Conservation (phyloP, 2,888 invertebrate species). For the Parnassius smintheus region DNA sequence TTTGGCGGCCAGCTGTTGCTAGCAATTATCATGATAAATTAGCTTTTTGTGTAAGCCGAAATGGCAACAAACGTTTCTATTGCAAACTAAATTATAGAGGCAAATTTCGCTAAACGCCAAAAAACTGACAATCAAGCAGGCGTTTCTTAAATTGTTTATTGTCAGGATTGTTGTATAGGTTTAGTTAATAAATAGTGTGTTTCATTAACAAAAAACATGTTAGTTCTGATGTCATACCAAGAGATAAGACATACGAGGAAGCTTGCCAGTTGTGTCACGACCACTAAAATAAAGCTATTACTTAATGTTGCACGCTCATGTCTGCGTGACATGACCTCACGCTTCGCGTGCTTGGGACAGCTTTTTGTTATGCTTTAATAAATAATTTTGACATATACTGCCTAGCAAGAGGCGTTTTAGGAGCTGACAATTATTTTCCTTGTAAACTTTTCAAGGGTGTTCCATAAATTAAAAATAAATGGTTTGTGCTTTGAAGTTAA, state of each 20-base stretch:
- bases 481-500: too few relatives aligned
- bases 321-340: constrained; percentile 48
- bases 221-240: constrained; percentile 47
- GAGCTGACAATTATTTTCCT: constrained; percentile 15
- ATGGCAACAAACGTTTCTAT: constrained; percentile 31
- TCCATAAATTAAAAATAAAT: not conserved
- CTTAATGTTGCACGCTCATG: constrained; percentile 41
- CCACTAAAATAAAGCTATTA: constrained; percentile 50
- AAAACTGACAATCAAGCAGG: not conserved
- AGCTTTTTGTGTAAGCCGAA: constrained; percentile 55
- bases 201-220: constrained; percentile 38
- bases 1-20: constrained; percentile 66
- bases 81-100: constrained; percentile 6
- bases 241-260: constrained; percentile 49
- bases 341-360: constrained; percentile 29
- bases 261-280: constrained; percentile 45
- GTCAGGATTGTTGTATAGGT: too few relatives aligned
- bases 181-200: constrained; percentile 29
- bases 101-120: not conserved
- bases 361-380: constrained; percentile 30
- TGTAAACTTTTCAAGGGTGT: constrained; percentile 18
- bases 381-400: constrained; percentile 26
- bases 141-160: too few relatives aligned
- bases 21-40: constrained; percentile 69
- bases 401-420: constrained; percentile 4